Percentiles rank a stretch among this genome's conserved stretches.
Conservation (phyloP, 2,113 vertebrate species). For the Toxostoma redivivum region DNA sequence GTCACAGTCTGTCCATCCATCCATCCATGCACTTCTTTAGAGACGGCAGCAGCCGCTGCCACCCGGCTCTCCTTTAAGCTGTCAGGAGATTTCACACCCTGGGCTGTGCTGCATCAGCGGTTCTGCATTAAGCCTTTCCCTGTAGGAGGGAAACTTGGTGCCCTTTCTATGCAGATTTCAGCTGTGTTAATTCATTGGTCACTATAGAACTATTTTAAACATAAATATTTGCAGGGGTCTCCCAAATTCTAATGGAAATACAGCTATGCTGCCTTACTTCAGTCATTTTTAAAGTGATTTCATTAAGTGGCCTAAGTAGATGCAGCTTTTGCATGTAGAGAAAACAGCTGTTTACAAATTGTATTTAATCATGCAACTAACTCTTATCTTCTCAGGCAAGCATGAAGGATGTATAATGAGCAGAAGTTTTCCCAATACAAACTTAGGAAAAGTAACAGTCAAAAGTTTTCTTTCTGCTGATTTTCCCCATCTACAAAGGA, state of each 20-base stretch:
- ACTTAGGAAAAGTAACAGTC: not conserved
- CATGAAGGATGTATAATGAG: not conserved
- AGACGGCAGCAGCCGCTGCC: not conserved
- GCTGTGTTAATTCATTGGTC: not conserved
- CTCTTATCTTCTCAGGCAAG: not conserved
- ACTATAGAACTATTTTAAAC: not conserved
- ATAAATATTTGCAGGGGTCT: not conserved
- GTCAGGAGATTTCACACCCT: not conserved
- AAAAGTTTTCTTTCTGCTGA: not conserved
- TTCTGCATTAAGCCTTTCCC: not conserved
- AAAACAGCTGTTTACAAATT: not conserved
- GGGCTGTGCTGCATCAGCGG: not conserved
- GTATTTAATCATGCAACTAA: not conserved
- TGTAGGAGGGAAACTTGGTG: not conserved
- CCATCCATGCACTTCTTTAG: not conserved
- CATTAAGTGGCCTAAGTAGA: not conserved
- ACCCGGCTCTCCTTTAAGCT: not conserved
- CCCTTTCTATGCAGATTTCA: not conserved
- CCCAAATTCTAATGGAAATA: not conserved
- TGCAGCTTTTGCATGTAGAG: not conserved
- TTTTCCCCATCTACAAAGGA: not conserved
- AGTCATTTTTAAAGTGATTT: not conserved
- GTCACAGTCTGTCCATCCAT: not conserved
- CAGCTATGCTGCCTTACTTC: not conserved
- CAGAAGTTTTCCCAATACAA: not conserved